These are phyloP conservation scores for Chionoecetes opilio DNA, from an alignment of 1,140 invertebrate species.

Conservation along the genomic window DNA sequence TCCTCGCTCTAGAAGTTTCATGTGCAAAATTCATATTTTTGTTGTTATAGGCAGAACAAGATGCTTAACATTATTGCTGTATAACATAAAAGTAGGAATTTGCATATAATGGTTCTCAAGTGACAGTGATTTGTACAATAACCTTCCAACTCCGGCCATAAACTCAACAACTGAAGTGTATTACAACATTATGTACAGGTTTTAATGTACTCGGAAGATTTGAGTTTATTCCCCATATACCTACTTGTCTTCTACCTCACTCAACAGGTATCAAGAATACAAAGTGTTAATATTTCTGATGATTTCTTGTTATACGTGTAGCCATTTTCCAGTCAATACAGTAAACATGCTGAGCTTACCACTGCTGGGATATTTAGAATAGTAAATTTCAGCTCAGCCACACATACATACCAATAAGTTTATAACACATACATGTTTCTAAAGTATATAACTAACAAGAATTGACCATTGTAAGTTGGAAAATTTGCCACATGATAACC, in stretches of 20 bases:
- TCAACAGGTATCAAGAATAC: conserved; percentile 77
- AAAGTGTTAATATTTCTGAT: conserved; percentile 76
- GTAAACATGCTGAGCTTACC: conserved; percentile 76
- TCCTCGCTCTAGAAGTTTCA: conserved; percentile 79
- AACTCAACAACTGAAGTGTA: conserved; percentile 77
- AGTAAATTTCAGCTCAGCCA: conserved; percentile 75
- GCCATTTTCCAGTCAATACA: conserved; percentile 75
- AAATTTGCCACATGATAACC: conserved; percentile 67
- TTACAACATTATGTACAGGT: conserved; percentile 75
- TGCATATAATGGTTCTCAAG: conserved; percentile 78
- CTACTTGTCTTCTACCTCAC: conserved; percentile 79
- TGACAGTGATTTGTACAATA: conserved; percentile 79
- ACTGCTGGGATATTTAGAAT: conserved; percentile 79
- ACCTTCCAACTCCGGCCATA: conserved; percentile 79
- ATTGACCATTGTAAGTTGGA: conserved; percentile 64
- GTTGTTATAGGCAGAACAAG: conserved; percentile 70
- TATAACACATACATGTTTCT: conserved; percentile 68
- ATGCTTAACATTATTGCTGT: conserved; percentile 77
- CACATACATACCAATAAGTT: conserved; percentile 69
- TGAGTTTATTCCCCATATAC: conserved; percentile 74
- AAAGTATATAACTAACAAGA: conserved; percentile 65
- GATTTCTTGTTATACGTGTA: conserved; percentile 77
- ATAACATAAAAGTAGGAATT: conserved; percentile 77
- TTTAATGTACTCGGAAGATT: conserved; percentile 73
- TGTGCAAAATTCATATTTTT: conserved; percentile 80